phyloP scores from a whole-genome alignment of 2,888 invertebrate species.

The Drosophila robusta region DNA sequence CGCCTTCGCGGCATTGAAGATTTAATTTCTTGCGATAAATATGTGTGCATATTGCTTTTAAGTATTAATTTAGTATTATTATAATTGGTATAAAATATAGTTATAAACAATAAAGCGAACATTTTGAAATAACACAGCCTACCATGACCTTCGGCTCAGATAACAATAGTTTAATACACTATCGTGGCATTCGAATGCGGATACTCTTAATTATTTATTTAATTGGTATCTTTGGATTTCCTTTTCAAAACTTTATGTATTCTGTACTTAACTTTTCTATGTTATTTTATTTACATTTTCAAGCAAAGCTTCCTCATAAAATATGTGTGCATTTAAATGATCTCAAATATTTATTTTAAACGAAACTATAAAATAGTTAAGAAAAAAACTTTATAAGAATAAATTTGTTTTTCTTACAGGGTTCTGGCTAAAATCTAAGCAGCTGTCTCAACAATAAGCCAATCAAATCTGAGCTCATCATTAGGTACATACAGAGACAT shows the following conservation, averaged over 20 bases:
- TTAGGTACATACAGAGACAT: slow-evolving; percentile 4
- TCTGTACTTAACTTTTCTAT: neutral
- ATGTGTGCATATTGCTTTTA: too few species aligned
- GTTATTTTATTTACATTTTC: neutral
- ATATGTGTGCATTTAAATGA: neutral
- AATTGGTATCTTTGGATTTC: too few species aligned
- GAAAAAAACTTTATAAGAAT: neutral
- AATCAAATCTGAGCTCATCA: slow-evolving; percentile 51
- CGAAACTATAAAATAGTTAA: neutral
- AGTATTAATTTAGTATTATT: too few species aligned
- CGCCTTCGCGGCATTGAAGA: too few species aligned
- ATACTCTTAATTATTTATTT: too few species aligned
- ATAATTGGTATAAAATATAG: too few species aligned
- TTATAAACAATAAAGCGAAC: too few species aligned
- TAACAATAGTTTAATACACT: too few species aligned
- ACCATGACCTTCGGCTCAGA: too few species aligned
- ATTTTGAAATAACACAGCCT: too few species aligned
- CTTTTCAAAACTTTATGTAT: neutral
- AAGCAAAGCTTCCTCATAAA: neutral
- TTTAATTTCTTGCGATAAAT: too few species aligned
- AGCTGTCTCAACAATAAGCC: slow-evolving; percentile 20
- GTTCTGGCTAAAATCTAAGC: slow-evolving; percentile 8
- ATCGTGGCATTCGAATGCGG: too few species aligned
- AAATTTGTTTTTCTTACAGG: slow-evolving; percentile 20
- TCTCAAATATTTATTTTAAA: neutral